Percentiles rank a stretch among this genome's conserved stretches.
phyloP scores from a whole-genome alignment of 2,888 invertebrate genomes.

The Parasteatoda lunata region DNA sequence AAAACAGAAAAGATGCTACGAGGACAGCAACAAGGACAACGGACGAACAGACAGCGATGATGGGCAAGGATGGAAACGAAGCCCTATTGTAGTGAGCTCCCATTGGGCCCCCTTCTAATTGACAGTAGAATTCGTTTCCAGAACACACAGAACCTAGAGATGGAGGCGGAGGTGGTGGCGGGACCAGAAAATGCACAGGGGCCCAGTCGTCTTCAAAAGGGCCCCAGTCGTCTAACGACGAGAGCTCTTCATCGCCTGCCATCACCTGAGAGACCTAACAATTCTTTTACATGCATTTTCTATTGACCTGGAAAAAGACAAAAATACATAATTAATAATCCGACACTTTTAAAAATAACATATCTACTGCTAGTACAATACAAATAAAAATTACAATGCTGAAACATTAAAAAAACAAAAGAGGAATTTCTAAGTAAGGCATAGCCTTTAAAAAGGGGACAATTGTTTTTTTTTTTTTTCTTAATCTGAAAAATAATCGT shows the following conservation, averaged over 20 bases:
- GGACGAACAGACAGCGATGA: conserved; percentile 67
- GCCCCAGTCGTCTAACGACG: conserved; percentile 38
- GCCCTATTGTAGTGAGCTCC: conserved; percentile 64
- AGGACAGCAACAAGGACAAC: conserved; percentile 66
- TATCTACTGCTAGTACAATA: no score
- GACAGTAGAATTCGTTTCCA: conserved; percentile 36
- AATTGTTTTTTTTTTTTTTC: no score
- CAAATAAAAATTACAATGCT: no score
- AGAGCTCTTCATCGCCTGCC: conserved; percentile 53
- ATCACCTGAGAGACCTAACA: conserved; percentile 33
- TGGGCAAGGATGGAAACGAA: conserved; percentile 64
- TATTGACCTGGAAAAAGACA: conserved; percentile 4
- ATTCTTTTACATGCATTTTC: conserved; percentile 15
- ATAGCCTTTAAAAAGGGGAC: no score
- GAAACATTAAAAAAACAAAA: no score
- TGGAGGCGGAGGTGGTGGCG: conserved; percentile 60
- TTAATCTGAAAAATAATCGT: no score
- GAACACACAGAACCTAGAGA: conserved; percentile 21
- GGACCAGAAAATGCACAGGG: conserved; percentile 14
- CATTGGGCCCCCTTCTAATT: conserved; percentile 62
- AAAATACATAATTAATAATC: neutral
- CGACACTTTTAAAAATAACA: no score
- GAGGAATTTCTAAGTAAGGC: no score
- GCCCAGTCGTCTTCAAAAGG: conserved; percentile 18
- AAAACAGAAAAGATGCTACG: conserved; percentile 63